Base-by-base conservation (phyloP, 1,140 invertebrate species). In the Helicoverpa armigera region DNA sequence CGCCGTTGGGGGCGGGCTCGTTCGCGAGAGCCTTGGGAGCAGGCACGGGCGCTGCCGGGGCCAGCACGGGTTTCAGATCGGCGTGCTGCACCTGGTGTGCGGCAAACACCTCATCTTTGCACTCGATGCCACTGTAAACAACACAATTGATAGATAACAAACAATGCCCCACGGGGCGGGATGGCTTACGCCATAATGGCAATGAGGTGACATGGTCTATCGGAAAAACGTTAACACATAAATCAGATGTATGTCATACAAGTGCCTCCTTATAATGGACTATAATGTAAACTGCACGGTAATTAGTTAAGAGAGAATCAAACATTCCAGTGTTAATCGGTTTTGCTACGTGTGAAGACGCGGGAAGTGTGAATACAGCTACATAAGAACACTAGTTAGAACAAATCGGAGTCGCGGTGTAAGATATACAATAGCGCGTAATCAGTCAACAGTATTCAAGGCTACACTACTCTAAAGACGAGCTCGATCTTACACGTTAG, bases 31-130 rank as follows among this genome's bases (percentile, higher is more conserved):
- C 53, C 2, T 81, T 69, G 0, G 87, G 83, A 70, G 82, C 85
- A 29, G 87, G 72, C 63, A 86, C 86, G 60, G 90, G 82, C 81
- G 81, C 72, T 14, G 80, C 78, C 23, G 85, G 73, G n/a, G 83
- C 81, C 79, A 92, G 87, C 13, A 73, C 73, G 11, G 93, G 92
- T 81, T 94, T 94, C 85, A 95, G 76, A 83, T 94, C 93, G 80
- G 90, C 94, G 83, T 95, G 92, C 83, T 93, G 92, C 89, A 95
- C 91, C 95, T 98, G 97, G 92, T 96, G 96, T 92, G 96, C 95
- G 87, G 98, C 98, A 93, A 98, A 97, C 88, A 99, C 97, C 94
- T 98, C 97, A 96, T 98, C 96, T 95, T 97, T 96, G 95, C 97
- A 96, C 96, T 98, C 98, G 94, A 98, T 96, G 90, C 97, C 98